These are phyloP conservation scores for Acleris laterana DNA, from an alignment of 2,888 invertebrate genomes.

Conservation along the genomic window DNA sequence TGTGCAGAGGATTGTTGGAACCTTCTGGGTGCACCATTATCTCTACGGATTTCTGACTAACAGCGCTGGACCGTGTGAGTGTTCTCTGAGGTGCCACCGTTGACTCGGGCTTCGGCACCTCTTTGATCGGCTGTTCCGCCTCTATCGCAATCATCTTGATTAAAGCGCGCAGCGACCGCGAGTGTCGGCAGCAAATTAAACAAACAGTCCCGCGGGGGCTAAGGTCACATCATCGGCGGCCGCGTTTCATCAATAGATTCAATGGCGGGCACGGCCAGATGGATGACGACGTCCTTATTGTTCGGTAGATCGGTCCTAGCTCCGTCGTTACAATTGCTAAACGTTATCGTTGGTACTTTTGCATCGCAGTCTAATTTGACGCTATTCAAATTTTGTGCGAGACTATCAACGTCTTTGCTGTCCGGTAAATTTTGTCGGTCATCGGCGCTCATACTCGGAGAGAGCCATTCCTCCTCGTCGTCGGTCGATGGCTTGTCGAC, in stretches of 20 bases:
- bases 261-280: slow-evolving; percentile 76
- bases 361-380: slow-evolving; percentile 71
- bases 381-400: slow-evolving; percentile 66
- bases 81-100: slow-evolving; percentile 77
- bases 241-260: slow-evolving; percentile 74
- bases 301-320: slow-evolving; percentile 58
- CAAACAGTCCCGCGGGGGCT: slow-evolving; percentile 34
- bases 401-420: slow-evolving; percentile 59
- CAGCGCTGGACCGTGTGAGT: slow-evolving; percentile 84
- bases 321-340: slow-evolving; percentile 78
- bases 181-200: slow-evolving; percentile 45
- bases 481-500: slow-evolving; percentile 61
- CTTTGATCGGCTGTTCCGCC: slow-evolving; percentile 70
- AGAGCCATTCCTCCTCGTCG: slow-evolving; percentile 79
- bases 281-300: slow-evolving; percentile 68
- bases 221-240: slow-evolving; percentile 76
- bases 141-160: slow-evolving; percentile 76
- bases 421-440: slow-evolving; percentile 55
- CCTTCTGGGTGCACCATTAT: slow-evolving; percentile 80
- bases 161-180: slow-evolving; percentile 31
- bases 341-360: slow-evolving; percentile 76
- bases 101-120: slow-evolving; percentile 66
- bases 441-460: slow-evolving; percentile 76
- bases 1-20: slow-evolving; percentile 74
- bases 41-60: slow-evolving; percentile 86